Percentiles rank a stretch among this genome's conserved stretches.
phyloP scores from a whole-genome alignment of 2,888 invertebrate genomes.

The Teleiodes luculella region DNA sequence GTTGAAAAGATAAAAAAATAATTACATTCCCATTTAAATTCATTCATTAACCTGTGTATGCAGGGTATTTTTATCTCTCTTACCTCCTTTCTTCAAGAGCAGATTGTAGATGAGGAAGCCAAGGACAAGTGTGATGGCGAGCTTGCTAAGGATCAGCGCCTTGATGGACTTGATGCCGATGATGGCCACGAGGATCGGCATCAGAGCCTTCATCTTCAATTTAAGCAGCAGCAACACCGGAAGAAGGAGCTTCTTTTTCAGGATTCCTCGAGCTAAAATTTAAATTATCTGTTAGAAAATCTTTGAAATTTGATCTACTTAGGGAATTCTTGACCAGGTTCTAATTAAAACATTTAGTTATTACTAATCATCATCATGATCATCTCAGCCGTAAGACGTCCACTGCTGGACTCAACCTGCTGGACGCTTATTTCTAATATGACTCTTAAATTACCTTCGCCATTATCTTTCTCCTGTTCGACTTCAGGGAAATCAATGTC shows the following conservation, averaged over 20 bases:
- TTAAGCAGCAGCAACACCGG: slow-evolving; percentile 88
- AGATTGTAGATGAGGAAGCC: slow-evolving; percentile 90
- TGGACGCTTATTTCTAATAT: too few relatives aligned
- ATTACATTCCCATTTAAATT: too few relatives aligned
- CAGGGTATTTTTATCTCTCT: slow-evolving; percentile 27
- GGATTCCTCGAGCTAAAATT: slow-evolving; percentile 83
- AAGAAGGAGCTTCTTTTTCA: slow-evolving; percentile 90
- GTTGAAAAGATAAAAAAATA: too few relatives aligned
- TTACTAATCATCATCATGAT: too few relatives aligned
- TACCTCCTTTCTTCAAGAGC: slow-evolving; percentile 85
- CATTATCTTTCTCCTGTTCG: slow-evolving; percentile 59
- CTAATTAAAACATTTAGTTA: too few relatives aligned
- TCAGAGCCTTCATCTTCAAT: slow-evolving; percentile 89
- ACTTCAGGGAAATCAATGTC: slow-evolving; percentile 80
- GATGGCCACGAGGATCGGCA: slow-evolving; percentile 88
- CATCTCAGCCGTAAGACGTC: too few relatives aligned
- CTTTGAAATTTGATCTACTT: background rate
- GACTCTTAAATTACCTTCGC: slow-evolving; percentile 74
- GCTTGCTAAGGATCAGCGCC: slow-evolving; percentile 89
- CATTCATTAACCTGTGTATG: too few relatives aligned
- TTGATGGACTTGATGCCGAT: slow-evolving; percentile 90
- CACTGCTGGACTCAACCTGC: too few relatives aligned
- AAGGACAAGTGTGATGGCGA: slow-evolving; percentile 88
- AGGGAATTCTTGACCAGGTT: too few relatives aligned
- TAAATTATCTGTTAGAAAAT: background rate